Evolutionary conservation across 2,797 vertebrate genomes (phyloP), one percentile per base, ranked within the genome.

Genomic region (Syngnathus acus): DNA sequence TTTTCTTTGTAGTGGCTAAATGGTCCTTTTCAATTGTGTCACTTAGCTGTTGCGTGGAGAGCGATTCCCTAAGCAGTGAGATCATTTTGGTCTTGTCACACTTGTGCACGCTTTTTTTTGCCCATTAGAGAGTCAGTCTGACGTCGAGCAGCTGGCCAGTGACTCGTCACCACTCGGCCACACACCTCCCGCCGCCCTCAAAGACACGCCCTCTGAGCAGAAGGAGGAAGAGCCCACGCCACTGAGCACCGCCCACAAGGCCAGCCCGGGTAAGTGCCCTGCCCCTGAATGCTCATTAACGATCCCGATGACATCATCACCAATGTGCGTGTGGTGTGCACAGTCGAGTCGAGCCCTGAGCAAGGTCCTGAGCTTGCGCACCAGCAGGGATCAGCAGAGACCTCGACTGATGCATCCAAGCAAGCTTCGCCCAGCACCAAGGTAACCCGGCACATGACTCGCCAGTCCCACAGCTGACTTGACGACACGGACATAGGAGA

Each of bases 121-220:
- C 73, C 68, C 74, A 65, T 7, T 83, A 99, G 96, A 95, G 72
- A 94, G 91, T 83, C 94, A 94, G 75, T 93, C 92, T 0, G 95
- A 97, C 66, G 82, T 80, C 0, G 95, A 98, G 78, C 75, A 90
- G 11, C 23, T 71, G 0, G 87, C 92, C 81, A 91, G 90, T 39
- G 87, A 71, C 5, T 21, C 40, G 70, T 19, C 65, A 9, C 76
- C 75, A 57, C 2, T 76, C 39, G 68, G 72, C 77, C 19, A 78
- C 69, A 26, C 73, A 72, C 61, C 62, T 23, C 7, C 1, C 0
- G 0, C 47, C 0, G 70, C 77, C 38, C 54, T 45, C 1, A 72
- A 53, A 67, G 64, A 72, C 55, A 0, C 72, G 51, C 64, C 63
- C 1, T 32, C 68, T 0, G 82, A 84, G 0, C 38, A 9, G 2